Percentiles rank a stretch among this genome's conserved stretches.
These are phyloP conservation scores for Sorex maritimensis DNA, from an alignment of 2,797 vertebrate species.

Conservation along the genomic window DNA sequence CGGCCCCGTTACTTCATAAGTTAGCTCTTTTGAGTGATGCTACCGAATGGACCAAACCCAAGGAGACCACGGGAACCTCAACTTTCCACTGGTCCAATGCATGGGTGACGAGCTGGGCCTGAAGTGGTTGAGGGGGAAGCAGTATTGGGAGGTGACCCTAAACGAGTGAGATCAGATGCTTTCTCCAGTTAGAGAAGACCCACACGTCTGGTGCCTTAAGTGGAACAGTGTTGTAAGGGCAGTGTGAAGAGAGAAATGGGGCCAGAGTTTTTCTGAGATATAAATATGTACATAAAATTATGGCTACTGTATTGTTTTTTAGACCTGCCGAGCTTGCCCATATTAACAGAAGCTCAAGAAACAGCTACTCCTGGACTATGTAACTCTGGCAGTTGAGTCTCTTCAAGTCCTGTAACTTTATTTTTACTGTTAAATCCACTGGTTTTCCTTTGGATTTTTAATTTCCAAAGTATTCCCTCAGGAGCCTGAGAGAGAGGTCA, in stretches of 20 bases:
- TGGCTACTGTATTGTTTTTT: background rate
- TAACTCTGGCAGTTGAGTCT: background rate
- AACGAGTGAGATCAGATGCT: background rate
- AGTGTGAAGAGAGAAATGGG: background rate
- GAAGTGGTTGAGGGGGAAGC: accelerated
- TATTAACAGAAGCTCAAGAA: background rate
- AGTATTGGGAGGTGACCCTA: too few relatives aligned
- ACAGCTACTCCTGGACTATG: background rate
- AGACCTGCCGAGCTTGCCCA: background rate
- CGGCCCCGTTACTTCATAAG: background rate
- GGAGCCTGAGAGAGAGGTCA: too few relatives aligned
- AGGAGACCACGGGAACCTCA: background rate
- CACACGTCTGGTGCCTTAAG: background rate
- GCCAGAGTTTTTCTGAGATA: background rate
- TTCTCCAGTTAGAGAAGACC: background rate
- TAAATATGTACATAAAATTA: too few relatives aligned
- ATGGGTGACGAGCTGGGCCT: background rate
- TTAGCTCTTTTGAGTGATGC: background rate
- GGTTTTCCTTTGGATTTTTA: background rate
- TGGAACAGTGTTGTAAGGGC: background rate
- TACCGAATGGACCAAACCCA: background rate
- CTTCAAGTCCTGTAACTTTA: background rate
- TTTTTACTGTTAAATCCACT: background rate
- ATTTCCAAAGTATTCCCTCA: too few relatives aligned
- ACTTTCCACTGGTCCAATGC: background rate